These are phyloP conservation scores for Bombus soroeensis DNA, from an alignment of 1,140 invertebrate genomes.

Conservation along the genomic window DNA sequence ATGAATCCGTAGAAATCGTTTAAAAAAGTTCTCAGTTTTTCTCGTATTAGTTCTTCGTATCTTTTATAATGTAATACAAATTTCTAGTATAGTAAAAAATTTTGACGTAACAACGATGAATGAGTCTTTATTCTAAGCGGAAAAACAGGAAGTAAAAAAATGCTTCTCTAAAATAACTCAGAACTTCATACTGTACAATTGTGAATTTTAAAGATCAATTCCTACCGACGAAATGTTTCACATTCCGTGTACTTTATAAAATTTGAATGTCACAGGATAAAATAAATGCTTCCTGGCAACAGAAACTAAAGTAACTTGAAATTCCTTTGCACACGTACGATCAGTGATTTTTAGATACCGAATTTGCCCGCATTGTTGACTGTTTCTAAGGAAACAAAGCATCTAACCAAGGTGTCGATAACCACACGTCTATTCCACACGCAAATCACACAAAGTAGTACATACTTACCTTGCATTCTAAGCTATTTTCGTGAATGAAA, in stretches of 20 bases:
- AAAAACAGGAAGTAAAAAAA: neutral
- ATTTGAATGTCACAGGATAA: neutral
- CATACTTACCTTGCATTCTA: neutral
- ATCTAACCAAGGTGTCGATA: slow-evolving; percentile 78
- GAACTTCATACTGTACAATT: neutral
- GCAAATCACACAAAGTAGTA: slow-evolving; percentile 15
- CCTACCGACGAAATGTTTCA: neutral
- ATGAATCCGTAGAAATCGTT: neutral
- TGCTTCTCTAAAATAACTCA: neutral
- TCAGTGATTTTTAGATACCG: slow-evolving; percentile 23
- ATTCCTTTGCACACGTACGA: slow-evolving; percentile 3
- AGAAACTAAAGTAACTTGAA: neutral
- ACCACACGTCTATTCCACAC: slow-evolving; percentile 66
- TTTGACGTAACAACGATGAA: neutral
- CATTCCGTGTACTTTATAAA: neutral
- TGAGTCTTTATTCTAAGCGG: neutral
- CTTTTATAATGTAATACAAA: neutral
- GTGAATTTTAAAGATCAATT: neutral
- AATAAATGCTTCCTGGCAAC: neutral
- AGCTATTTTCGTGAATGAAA: neutral
- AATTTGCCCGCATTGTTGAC: slow-evolving; percentile 74
- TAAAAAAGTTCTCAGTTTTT: neutral
- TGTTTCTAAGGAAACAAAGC: slow-evolving; percentile 80
- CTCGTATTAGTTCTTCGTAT: neutral
- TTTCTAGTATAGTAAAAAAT: neutral